Conservation (phyloP, 2,113 vertebrate species). For the Megaptera novaeangliae region DNA sequence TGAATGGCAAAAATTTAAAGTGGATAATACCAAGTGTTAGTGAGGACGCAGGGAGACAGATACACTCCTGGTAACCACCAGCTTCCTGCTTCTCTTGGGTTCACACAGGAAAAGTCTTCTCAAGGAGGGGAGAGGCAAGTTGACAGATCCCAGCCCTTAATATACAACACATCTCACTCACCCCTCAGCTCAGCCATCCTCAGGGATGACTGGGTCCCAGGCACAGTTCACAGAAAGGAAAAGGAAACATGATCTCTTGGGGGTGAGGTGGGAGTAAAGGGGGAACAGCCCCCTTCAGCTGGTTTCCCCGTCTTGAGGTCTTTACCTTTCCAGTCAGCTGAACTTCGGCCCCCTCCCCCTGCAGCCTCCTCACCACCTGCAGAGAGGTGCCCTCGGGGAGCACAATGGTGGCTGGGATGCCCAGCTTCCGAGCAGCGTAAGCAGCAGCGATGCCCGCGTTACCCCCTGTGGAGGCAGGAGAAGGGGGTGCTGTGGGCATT, state of each 20-base stretch:
- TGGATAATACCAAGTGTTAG: neutral
- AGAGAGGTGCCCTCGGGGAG: conserved; percentile 83
- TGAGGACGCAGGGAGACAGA: neutral
- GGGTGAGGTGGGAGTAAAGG: no score
- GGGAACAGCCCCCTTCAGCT: neutral
- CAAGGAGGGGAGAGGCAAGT: neutral
- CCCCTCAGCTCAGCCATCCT: neutral
- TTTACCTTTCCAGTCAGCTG: conserved; percentile 88
- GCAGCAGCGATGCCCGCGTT: conserved; percentile 91
- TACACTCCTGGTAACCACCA: neutral
- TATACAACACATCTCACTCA: rapidly evolving
- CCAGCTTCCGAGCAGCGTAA: conserved; percentile 83
- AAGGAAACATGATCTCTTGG: no score
- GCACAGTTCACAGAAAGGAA: neutral
- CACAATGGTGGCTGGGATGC: conserved; percentile 88
- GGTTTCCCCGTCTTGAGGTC: neutral
- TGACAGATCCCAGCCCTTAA: neutral
- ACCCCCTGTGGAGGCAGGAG: conserved; percentile 79
- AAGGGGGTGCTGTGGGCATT: neutral
- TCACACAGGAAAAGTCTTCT: neutral
- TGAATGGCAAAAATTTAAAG: neutral
- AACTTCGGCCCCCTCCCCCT: conserved; percentile 86
- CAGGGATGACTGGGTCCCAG: neutral
- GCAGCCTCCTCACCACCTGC: conserved; percentile 80
- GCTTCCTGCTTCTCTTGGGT: neutral